phyloP scores from a whole-genome alignment of 2,888 invertebrate species.

The Molorchus minor region DNA sequence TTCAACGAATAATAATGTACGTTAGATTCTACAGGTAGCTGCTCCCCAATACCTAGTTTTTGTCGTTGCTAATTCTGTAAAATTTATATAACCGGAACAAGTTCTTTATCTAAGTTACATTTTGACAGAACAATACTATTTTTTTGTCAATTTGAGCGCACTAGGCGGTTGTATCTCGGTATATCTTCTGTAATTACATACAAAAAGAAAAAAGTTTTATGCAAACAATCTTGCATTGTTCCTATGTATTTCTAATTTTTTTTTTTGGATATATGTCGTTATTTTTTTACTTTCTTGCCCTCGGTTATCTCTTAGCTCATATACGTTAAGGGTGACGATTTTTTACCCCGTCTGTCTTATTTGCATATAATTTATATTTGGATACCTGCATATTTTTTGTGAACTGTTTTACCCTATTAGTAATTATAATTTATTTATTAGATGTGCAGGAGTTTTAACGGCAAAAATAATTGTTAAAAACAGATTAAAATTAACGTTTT shows the following conservation, averaged over 20 bases:
- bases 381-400: slow-evolving; percentile 3
- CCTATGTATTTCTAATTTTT: neutral
- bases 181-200: slow-evolving; percentile 48
- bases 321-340: neutral
- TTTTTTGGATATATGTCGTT: neutral
- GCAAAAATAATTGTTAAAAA: too few relatives aligned
- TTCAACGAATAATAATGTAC: too few relatives aligned
- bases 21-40: too few relatives aligned
- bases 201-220: slow-evolving; percentile 39
- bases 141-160: neutral
- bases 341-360: neutral
- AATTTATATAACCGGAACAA: neutral
- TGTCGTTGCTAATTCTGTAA: neutral
- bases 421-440: neutral
- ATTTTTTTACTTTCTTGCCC: neutral
- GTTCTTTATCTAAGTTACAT: neutral
- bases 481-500: too few relatives aligned
- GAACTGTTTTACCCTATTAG: slow-evolving; percentile 1
- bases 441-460: too few relatives aligned
- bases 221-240: slow-evolving; percentile 36
- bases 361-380: slow-evolving; percentile 16
- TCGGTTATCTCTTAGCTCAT: neutral
- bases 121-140: neutral
- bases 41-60: too few relatives aligned
- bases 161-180: slow-evolving; percentile 47